These are phyloP conservation scores for Pantherophis vulpinus DNA, from an alignment of 2,797 vertebrate species.

Conservation along the genomic window DNA sequence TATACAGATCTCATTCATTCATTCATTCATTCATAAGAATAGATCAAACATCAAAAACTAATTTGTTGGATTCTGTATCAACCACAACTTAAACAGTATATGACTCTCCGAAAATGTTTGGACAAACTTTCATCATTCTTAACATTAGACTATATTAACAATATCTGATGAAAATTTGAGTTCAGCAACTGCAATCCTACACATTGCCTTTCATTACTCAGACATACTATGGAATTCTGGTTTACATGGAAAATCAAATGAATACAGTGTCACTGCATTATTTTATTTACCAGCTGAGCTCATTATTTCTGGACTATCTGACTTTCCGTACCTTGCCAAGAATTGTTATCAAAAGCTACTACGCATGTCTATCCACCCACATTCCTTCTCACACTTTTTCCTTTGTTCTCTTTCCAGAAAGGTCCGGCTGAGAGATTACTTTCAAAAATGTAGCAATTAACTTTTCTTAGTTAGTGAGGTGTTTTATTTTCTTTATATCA, in stretches of 20 bases:
- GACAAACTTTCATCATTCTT: not conserved
- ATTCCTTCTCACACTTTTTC: too few relatives aligned
- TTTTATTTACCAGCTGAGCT: too few relatives aligned
- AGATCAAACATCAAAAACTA: not conserved
- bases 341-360: too few relatives aligned
- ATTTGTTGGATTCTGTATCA: not conserved
- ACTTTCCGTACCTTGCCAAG: too few relatives aligned
- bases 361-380: too few relatives aligned
- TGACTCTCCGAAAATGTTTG: not conserved
- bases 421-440: too few relatives aligned
- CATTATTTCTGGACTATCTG: too few relatives aligned
- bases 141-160: not conserved
- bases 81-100: not conserved
- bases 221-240: not conserved
- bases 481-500: too few relatives aligned
- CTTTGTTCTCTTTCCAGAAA: too few relatives aligned
- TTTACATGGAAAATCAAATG: not conserved
- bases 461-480: too few relatives aligned
- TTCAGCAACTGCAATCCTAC: not conserved
- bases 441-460: too few relatives aligned
- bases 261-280: too few relatives aligned
- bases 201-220: not conserved
- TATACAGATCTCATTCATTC: not conserved
- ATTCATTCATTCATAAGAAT: not conserved
- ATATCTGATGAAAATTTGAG: not conserved